Conservation (phyloP, 2,113 vertebrate genomes). For the Macroglossus sobrinus region DNA sequence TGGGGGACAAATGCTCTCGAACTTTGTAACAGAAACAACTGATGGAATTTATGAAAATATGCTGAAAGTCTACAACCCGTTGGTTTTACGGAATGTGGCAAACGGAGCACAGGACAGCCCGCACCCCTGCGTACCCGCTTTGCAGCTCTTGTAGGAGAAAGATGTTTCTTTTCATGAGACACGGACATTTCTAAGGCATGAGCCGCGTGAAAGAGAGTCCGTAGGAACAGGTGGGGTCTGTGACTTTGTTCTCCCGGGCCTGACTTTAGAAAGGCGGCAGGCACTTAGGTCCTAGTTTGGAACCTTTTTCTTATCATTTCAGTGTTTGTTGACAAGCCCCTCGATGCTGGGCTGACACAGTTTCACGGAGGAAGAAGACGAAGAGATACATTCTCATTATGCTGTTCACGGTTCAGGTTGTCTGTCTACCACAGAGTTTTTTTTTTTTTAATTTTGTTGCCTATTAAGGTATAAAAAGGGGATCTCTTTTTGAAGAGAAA, state of each 20-base stretch:
- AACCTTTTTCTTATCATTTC: neutral
- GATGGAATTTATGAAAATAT: neutral
- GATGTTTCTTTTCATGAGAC: slow-evolving; percentile 61
- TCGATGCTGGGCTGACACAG: neutral
- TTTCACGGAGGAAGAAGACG: neutral
- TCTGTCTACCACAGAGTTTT: neutral
- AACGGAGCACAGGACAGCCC: neutral
- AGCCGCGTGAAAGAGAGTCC: slow-evolving; percentile 31
- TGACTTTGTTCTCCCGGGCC: neutral
- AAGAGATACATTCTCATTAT: neutral
- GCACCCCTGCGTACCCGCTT: neutral
- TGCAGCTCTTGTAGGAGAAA: slow-evolving; percentile 10
- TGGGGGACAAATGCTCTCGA: neutral
- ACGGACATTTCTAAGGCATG: slow-evolving; percentile 42
- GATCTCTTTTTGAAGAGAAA: slow-evolving; percentile 31
- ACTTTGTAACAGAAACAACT: neutral
- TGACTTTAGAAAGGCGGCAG: neutral
- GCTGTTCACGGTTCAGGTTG: neutral
- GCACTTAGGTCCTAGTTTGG: neutral
- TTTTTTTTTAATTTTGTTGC: slow-evolving; percentile 25
- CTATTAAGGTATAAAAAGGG: slow-evolving; percentile 45
- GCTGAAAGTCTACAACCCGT: neutral
- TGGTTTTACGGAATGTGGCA: slow-evolving; percentile 34
- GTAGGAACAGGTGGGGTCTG: neutral
- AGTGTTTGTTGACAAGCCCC: neutral